Base-by-base conservation (phyloP, 2,888 invertebrate species). In the Nomada ruficornis region DNA sequence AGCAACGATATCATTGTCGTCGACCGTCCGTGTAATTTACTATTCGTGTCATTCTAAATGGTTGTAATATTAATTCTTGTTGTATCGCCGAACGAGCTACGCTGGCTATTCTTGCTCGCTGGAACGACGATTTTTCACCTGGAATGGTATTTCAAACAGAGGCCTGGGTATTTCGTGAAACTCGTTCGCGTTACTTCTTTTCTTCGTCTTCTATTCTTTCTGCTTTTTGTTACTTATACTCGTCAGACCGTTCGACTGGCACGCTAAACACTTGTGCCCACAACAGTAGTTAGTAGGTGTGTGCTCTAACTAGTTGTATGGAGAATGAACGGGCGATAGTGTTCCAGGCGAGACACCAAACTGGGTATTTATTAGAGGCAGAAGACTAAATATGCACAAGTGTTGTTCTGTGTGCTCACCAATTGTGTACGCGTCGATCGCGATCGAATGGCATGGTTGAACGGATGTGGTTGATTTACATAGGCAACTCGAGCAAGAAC, bases 191-290 rank as follows among this genome's bases (percentile, higher is more conserved):
- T 57, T 23, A 10, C 1, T 10, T 77, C 5, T 36, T 1, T 36
- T 55, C 47, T 23, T n/a, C 29, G 55, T 11, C 23, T 13, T 13
- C 26, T 29, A 20, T 55, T 23, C 13, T 2, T 29, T 9, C 20
- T 0, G 7, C 2, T 10, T 23, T 10, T 47, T 2, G 10, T 67
- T 42, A 36, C 9, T 47, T 0, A 4, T 36, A 11, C 42, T 18
- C 4, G 29, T 7, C 11, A 59, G 42, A n/a, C 67, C 26, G 64
- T 50, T 69, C 54, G 18, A 29, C 74, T 9, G 15, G 60, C 67
- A 60, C 63, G 86, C 73, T 86, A 86, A 86, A 86, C 86, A 78
- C 84, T 80, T 82, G 82, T 86, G 82, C 44, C 76, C 71, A 86
- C 86, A 84, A 42, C 15, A 68, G 15, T 42, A 52, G 23, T 9